phyloP scores from a whole-genome alignment of 1,140 invertebrate genomes.

The Rhopalosiphum maidis region DNA sequence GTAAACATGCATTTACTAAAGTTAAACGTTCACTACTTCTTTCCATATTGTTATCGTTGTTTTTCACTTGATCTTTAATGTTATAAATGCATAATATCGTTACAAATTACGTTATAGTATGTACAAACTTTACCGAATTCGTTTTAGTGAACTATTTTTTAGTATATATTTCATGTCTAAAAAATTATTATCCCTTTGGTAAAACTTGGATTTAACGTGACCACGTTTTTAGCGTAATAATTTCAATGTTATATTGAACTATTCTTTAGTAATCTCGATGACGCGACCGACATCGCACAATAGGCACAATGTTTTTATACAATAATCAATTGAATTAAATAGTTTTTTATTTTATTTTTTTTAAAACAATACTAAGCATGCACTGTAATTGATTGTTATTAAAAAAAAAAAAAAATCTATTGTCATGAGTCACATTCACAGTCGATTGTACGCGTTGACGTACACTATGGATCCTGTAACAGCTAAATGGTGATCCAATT shows the following conservation, averaged over 20 bases:
- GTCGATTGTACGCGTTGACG: neutral
- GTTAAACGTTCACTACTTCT: neutral
- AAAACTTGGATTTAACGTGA: neutral
- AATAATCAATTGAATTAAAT: neutral
- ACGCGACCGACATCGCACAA: neutral
- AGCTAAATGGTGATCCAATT: neutral
- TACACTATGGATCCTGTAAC: neutral
- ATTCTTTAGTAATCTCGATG: neutral
- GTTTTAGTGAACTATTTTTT: neutral
- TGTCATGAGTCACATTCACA: neutral
- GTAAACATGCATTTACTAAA: neutral
- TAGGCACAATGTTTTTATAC: neutral
- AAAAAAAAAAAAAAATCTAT: neutral
- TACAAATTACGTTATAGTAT: neutral
- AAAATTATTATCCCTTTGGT: neutral
- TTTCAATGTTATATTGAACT: neutral
- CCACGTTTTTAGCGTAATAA: neutral
- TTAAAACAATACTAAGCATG: neutral
- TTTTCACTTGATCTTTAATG: neutral
- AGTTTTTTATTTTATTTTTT: neutral
- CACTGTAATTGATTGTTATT: neutral
- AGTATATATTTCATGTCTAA: neutral
- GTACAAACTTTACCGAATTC: neutral
- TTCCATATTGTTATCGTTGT: slow-evolving; percentile 19
- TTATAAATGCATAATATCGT: neutral